Base-by-base conservation (phyloP, 2,113 vertebrate species). In the Pungitius pungitius region DNA sequence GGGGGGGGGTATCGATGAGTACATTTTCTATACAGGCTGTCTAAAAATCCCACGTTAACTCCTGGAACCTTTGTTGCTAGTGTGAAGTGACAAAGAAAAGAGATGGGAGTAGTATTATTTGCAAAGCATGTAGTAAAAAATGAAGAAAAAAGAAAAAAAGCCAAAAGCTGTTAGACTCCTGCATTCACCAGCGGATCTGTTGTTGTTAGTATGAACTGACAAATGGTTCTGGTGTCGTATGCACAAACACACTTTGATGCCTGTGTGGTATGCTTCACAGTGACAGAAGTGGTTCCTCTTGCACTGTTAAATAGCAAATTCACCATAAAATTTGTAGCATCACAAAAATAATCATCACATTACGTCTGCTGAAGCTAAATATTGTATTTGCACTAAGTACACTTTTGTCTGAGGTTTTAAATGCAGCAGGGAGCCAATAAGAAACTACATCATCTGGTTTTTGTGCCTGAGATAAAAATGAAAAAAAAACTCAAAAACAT, bases 31-130 rank as follows among this genome's bases (percentile, higher is more conserved):
- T 81, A 54, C 77, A 60, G 54, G 59, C 78, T 87, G 75, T 89
- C 86, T 80, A 63, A 83, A 86, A 88, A 80, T 68, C 66, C 60
- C 20, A 80, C 55, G 85, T 58, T 74, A 76, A 78, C 60, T 67
- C 40, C 22, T 22, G 39, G 26, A 83, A 74, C 37, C 80, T 75
- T 54, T 67, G 70, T 73, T 77, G 63, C 66, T 78, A 68, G 62
- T 75, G 45, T 54, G 42, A 87, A 73, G 81, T 84, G 81, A 84
- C 82, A 80, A 54, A 60, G 61, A n/a, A 69, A 67, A 62, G 54
- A 63, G 57, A 33, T 58, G 22, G 57, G 37, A 69, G 64, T 24
- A 55, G 4, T 58, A 58, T 42, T 30, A 56, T 39, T 73, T 64
- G 33, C 22, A 43, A 52, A 37, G 52, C 37, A 37, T 15, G 8